Evolutionary conservation across 92 coral and sea anemone genomes (phyloP), one percentile per base, ranked within the genome.

Genomic region (Umimayanthus chanpuru): DNA sequence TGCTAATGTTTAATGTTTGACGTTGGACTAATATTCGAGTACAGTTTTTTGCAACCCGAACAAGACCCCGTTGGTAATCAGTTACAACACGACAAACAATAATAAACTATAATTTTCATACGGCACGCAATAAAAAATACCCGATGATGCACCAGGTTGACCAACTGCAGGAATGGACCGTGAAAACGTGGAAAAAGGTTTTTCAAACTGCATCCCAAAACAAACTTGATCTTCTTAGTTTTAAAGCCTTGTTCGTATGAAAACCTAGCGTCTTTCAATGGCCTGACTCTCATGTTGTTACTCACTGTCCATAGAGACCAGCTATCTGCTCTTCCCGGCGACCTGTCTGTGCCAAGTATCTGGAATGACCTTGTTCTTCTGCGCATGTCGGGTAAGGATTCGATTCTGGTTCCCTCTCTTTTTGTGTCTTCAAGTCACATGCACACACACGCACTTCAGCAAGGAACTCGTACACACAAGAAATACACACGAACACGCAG

Each of bases 241-340:
- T 49, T 49, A 11, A 18, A 21, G 15, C 40, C 40, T 71, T 71
- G 76, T 32, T 71, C 16, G 9, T 4, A 23, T 29, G 28, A 67
- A 67, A 67, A 67, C 71, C 20, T 15, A 56, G 66, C 20, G 68
- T 4, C 25, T 61, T 61, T 18, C 1, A 61, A 25, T 16, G 23
- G 3, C 15, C 65, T 16, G 65, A 16, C 11, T 56, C 23, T 56
- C 65, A 56, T 14, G 11, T 14, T 56, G 23, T 61, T 61, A 25
- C 15, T 25, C 8, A 49, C 18, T 80, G 26, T 80, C 70, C 6
- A 56, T 73, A 80, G 85, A 61, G 53, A 80, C 85, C 21, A 30
- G 73, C 5, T 58, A 80, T 80, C 85, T 80, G 49, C 73, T 80
- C 30, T 80, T 80, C 84, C 84, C 84, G n/a, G 84, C 84, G 7